Evolutionary conservation across 1,140 invertebrate species (phyloP).

Genomic region (Procambarus virginalis): DNA sequence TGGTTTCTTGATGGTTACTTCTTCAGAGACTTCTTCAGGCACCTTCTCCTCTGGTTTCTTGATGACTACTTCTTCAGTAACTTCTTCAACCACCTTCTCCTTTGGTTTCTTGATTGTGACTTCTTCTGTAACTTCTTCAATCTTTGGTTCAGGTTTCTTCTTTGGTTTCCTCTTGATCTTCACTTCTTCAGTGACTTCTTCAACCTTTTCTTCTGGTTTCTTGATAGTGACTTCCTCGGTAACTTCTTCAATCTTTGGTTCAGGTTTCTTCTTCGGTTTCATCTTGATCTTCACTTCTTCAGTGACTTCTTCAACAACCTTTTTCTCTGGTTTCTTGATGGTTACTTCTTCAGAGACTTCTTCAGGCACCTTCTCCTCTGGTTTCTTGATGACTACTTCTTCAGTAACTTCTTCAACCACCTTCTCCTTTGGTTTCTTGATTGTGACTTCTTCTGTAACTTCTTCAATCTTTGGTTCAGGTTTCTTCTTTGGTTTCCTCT

Average conservation of each 20-base stretch:
- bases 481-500: not conserved
- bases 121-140: conserved; percentile 72
- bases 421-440: conserved; percentile 73
- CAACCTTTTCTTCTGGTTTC: conserved; percentile 73
- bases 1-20: conserved; percentile 72
- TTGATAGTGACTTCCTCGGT: conserved; percentile 72
- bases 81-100: conserved; percentile 51
- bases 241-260: conserved; percentile 70
- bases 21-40: conserved; percentile 72
- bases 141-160: conserved; percentile 71
- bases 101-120: conserved; percentile 53
- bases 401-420: conserved; percentile 74
- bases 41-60: conserved; percentile 52
- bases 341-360: conserved; percentile 38
- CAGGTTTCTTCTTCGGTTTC: conserved; percentile 33
- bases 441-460: conserved; percentile 72
- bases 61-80: conserved; percentile 72
- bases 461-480: conserved; percentile 69
- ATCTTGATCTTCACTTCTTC: conserved; percentile 62
- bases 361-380: conserved; percentile 71
- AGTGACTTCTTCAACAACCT: conserved; percentile 60
- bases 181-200: conserved; percentile 73
- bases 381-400: conserved; percentile 67
- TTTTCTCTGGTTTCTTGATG: conserved; percentile 69
- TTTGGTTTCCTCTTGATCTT: conserved; percentile 73